phyloP scores from a whole-genome alignment of 1,140 invertebrate species.

The Magallana gigas region DNA sequence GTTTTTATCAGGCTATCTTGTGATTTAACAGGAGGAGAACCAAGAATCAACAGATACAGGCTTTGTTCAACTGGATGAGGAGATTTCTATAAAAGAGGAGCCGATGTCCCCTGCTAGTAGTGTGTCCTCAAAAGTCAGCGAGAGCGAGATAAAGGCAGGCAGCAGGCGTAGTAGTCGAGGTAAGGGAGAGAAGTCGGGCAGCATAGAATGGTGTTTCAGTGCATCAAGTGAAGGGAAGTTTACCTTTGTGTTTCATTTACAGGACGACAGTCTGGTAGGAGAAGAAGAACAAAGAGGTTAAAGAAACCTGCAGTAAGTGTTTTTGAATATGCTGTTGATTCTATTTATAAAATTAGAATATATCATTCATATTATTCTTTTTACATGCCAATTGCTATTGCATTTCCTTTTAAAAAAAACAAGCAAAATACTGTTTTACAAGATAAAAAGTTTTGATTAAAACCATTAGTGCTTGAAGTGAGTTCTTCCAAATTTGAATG shows the following conservation, averaged over 20 bases:
- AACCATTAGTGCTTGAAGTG: too few relatives aligned
- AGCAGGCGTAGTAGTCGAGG: slow-evolving; percentile 56
- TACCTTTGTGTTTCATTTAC: not conserved
- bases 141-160: slow-evolving; percentile 66
- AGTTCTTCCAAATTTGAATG: slow-evolving; percentile 1
- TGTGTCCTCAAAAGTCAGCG: slow-evolving; percentile 74
- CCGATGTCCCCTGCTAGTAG: slow-evolving; percentile 75
- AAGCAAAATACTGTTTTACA: too few relatives aligned
- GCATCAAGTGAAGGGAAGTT: not conserved
- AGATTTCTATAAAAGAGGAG: slow-evolving; percentile 71
- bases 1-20: not conserved
- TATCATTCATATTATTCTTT: not conserved
- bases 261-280: slow-evolving; percentile 6
- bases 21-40: slow-evolving; percentile 46
- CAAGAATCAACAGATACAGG: slow-evolving; percentile 50
- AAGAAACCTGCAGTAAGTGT: not conserved
- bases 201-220: too few relatives aligned
- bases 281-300: not conserved
- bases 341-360: too few relatives aligned
- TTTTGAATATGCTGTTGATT: too few relatives aligned
- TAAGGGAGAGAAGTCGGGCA: not conserved
- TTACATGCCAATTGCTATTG: too few relatives aligned
- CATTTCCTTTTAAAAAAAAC: too few relatives aligned
- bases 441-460: too few relatives aligned
- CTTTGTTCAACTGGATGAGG: slow-evolving; percentile 65